Evolutionary conservation across 2,888 invertebrate species (phyloP), one percentile per base, ranked within the genome.

Genomic region (Myopa testacea): DNA sequence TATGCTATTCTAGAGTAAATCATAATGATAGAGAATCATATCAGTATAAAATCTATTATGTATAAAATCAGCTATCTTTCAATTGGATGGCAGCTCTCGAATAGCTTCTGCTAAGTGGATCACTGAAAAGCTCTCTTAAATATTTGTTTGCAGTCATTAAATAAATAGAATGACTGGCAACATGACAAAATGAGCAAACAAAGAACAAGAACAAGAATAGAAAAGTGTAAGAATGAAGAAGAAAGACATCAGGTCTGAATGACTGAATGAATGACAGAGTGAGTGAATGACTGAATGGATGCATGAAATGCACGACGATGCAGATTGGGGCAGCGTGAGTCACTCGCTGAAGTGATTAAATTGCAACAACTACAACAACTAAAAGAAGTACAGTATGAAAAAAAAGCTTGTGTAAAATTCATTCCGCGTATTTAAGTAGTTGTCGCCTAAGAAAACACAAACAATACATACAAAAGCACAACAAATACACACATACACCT

Each of bases 341-440:
- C 50, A 72, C 63, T 63, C 79, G 81, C 79, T 84, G 86, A 84
- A 87, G 86, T 87, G 86, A 87, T 87, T 87, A 86, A 86, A 84
- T 85, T 80, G 84, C 81, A 82, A 83, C 82, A 84, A 84, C 65
- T 4, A 37, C 82, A 83, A 82, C 80, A 80, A 80, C 26, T 26
- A 78, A 72, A 70, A 62, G 52, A 14, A 6, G n/a, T 55, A 71
- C 16, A 77, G 70, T n/a, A n/a, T 6, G 52, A 12, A 52, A 6
- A 60, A 52, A 19, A 60, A 55, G 34, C 34, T 50, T 75, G 65
- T 77, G 55, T 75, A 52, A 55, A 60, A 75, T 16, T 74, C 73
- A 74, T 79, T 79, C 72, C 77, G 62, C 76, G 71, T 71, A 72
- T 71, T 71, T 75, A 60, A 75, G 68, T 68, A 60, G 68, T 19